Evolutionary conservation across 1,140 invertebrate genomes (phyloP).

Genomic region (Colletes latitarsis): DNA sequence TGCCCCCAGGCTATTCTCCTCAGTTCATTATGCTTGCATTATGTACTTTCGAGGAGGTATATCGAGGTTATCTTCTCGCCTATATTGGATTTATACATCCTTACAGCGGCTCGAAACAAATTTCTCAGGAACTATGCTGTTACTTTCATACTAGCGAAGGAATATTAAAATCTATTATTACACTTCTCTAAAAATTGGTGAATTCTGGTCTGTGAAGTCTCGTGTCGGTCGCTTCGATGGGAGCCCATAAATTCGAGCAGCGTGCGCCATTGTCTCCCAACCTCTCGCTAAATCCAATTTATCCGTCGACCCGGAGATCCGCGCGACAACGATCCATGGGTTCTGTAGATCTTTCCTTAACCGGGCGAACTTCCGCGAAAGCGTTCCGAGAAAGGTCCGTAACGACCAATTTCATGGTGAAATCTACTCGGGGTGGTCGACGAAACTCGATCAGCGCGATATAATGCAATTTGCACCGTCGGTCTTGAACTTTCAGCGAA

Average conservation of each 20-base stretch:
- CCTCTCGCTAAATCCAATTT: constrained; percentile 29
- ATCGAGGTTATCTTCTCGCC: too few species aligned
- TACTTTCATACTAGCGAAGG: background rate
- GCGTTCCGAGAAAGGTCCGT: constrained; percentile 8
- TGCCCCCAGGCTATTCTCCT: background rate
- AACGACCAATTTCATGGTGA: constrained; percentile 40
- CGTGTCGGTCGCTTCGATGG: too few species aligned
- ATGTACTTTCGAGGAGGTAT: background rate
- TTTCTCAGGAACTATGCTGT: too few species aligned
- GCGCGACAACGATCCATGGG: constrained; percentile 22
- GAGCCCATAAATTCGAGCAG: too few species aligned
- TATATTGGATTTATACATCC: too few species aligned
- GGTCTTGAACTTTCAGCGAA: constrained; percentile 6
- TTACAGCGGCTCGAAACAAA: too few species aligned
- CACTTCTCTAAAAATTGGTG: too few species aligned
- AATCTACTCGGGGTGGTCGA: constrained; percentile 17
- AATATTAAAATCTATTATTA: background rate
- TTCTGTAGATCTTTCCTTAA: constrained; percentile 37
- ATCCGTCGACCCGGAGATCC: constrained; percentile 13
- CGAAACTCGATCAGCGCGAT: constrained; percentile 32
- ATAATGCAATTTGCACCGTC: constrained; percentile 21
- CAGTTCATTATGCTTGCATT: background rate
- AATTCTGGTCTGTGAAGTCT: too few species aligned
- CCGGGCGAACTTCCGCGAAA: constrained; percentile 19
- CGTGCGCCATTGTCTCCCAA: too few species aligned